These are phyloP conservation scores for Tympanoctomys barrerae DNA, from an alignment of 2,797 vertebrate species.

Conservation along the genomic window DNA sequence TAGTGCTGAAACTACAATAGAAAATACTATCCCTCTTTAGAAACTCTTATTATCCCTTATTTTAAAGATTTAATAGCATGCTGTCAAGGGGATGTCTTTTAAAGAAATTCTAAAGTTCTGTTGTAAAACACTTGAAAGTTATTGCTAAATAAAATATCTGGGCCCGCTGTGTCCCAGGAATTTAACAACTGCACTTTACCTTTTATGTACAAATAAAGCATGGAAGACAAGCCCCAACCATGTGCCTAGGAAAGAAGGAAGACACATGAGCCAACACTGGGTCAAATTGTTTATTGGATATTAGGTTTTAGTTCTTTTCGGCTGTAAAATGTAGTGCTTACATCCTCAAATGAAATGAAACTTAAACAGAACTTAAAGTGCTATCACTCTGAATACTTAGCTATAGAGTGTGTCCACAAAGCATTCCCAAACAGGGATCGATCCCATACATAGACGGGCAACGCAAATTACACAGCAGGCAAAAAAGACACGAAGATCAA, in stretches of 20 bases:
- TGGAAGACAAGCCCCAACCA: neutral
- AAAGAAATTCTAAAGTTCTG: slow-evolving; percentile 53
- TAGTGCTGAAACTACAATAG: slow-evolving; percentile 42
- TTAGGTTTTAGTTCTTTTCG: slow-evolving; percentile 24
- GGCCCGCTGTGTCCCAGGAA: neutral
- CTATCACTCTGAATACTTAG: slow-evolving; percentile 12
- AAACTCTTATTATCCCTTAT: slow-evolving; percentile 33
- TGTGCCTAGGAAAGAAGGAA: neutral
- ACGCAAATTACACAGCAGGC: neutral
- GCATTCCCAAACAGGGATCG: neutral
- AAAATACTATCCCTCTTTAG: slow-evolving; percentile 23
- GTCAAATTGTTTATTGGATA: slow-evolving; percentile 49
- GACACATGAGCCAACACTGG: slow-evolving; percentile 19
- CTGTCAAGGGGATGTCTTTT: slow-evolving; percentile 18
- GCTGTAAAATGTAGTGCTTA: slow-evolving; percentile 31
- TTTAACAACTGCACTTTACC: slow-evolving; percentile 52
- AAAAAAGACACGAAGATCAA: neutral
- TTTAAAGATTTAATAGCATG: slow-evolving; percentile 58
- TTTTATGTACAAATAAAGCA: neutral
- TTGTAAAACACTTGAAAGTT: slow-evolving; percentile 61
- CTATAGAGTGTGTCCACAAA: neutral
- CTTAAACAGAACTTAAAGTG: slow-evolving; percentile 19
- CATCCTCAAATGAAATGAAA: slow-evolving; percentile 40
- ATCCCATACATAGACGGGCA: neutral
- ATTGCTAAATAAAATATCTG: slow-evolving; percentile 60